Evolutionary conservation across 2,797 vertebrate species (phyloP).

Genomic region (Labroides dimidiatus): DNA sequence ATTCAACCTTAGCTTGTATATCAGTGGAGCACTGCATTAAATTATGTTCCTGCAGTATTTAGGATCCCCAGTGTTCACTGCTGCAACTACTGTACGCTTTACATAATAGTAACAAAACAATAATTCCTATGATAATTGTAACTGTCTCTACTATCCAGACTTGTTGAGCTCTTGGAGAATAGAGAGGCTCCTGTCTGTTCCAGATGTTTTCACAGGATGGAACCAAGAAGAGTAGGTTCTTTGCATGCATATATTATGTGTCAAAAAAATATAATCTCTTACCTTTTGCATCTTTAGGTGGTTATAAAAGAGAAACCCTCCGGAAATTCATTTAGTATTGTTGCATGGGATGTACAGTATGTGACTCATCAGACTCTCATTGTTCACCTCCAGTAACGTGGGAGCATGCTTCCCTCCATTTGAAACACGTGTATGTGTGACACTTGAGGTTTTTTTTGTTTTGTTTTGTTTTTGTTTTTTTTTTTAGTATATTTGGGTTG

Average conservation of each 20-base stretch:
- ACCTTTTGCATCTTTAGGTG: constrained; percentile 93
- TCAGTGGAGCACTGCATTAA: constrained; percentile 90
- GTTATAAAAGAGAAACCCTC: constrained; percentile 90
- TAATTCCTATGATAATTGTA: constrained; percentile 91
- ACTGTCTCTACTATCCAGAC: constrained; percentile 89
- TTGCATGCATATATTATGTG: constrained; percentile 99
- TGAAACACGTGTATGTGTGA: constrained; percentile 57
- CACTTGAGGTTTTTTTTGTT: constrained; percentile 46
- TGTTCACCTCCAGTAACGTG: constrained; percentile 76
- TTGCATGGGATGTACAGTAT: constrained; percentile 86
- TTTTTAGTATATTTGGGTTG: constrained; percentile 44
- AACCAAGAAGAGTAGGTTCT: constrained; percentile 91
- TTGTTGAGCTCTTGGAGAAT: constrained; percentile 88
- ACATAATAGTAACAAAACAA: constrained; percentile 89
- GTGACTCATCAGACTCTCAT: constrained; percentile 78
- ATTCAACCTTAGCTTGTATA: constrained; percentile 91
- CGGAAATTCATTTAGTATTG: constrained; percentile 83
- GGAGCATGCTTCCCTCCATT: constrained; percentile 78
- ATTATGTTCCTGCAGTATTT: constrained; percentile 89
- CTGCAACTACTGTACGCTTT: constrained; percentile 92
- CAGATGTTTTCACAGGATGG: constrained; percentile 89
- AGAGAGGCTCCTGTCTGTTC: constrained; percentile 81
- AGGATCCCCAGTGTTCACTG: constrained; percentile 91
- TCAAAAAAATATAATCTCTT: constrained; percentile 90
- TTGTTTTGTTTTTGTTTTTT: constrained; percentile 39